phyloP scores from a whole-genome alignment of 2,888 invertebrate species.

The Andrena chrysosceles region DNA sequence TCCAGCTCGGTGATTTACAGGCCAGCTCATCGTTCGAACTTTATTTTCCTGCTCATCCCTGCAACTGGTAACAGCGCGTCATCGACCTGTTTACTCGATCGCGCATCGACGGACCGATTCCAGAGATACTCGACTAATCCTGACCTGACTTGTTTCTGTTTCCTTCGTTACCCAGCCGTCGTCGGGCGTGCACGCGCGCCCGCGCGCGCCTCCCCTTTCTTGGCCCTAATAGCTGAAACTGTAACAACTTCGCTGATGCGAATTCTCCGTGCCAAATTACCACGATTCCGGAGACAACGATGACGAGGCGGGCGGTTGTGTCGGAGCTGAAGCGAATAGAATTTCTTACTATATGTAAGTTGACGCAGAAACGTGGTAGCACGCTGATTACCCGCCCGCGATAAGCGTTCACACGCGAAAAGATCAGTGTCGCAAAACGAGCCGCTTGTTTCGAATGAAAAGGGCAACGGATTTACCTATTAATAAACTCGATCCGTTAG shows the following conservation, averaged over 20 bases:
- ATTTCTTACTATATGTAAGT: conserved; percentile 31
- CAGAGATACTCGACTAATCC: conserved; percentile 50
- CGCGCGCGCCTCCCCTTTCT: conserved; percentile 6
- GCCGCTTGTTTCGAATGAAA: not conserved
- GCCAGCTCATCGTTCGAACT: conserved; percentile 21
- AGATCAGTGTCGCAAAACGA: not conserved
- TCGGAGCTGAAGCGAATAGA: conserved; percentile 7
- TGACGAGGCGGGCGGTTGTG: conserved; percentile 1
- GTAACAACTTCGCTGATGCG: conserved; percentile 60
- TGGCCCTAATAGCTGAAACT: conserved; percentile 42
- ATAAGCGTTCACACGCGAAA: not conserved
- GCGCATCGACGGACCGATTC: conserved; percentile 25
- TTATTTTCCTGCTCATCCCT: conserved; percentile 27
- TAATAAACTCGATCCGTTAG: conserved; percentile 15
- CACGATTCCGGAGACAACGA: conserved; percentile 46
- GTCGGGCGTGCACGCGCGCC: not conserved
- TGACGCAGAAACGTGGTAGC: conserved; percentile 18
- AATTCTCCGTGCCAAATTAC: conserved; percentile 64
- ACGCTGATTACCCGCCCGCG: conserved; percentile 22
- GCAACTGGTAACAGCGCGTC: conserved; percentile 36
- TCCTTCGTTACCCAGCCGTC: conserved; percentile 3
- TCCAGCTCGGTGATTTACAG: conserved; percentile 57
- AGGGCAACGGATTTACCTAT: not conserved
- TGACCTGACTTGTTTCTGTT: conserved; percentile 45
- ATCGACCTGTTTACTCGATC: conserved; percentile 67